Evolutionary conservation across 2,888 invertebrate genomes (phyloP), one percentile per base, ranked within the genome.

Genomic region (Hyalella azteca): DNA sequence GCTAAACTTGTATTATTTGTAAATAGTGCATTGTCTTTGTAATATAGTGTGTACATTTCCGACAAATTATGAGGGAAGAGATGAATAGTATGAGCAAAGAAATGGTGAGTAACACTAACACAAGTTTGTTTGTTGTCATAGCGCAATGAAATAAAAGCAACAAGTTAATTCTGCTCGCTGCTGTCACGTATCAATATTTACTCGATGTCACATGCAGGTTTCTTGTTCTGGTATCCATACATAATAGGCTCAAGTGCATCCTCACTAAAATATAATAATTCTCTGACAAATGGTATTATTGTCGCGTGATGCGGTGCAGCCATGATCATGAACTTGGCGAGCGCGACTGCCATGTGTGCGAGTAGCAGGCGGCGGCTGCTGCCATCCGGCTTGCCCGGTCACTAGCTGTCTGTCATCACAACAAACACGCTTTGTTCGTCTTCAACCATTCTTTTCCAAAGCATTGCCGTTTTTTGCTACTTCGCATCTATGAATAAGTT

Each of bases 21-120:
- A 75, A 75, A 75, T 75, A 75, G 75, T 75, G 75, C 40, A 45
- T 75, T 75, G 75, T 75, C 75, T 75, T 45, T 75, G 75, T 75
- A 75, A 41, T 75, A 75, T 75, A 75, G 75, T 75, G 75, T 75
- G 75, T 75, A 75, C 29, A 75, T 75, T 75, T 75, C 26, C 75
- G 75, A 75, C 75, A 75, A 29, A 75, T 75, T 40, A 75, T 75
- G 75, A 75, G 40, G 75, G 45, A 75, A 75, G 75, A 75, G 45
- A 75, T 75, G 75, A 75, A 45, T 75, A 75, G 45, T 75, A 75
- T 75, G 75, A 75, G 41, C 45, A 75, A 75, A 75, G 75, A 75
- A 75, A 75, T 75, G 75, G 75, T 75, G 75, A 75, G 75, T 75
- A 45, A 15, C 36, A 36, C 39, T 15, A 36, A 36, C 11, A 29